A percentile compares a stretch with the other conserved stretches of the same genome.
These are phyloP conservation scores for Hesperophylax magnus DNA, from an alignment of 1,140 invertebrate genomes.

Conservation along the genomic window DNA sequence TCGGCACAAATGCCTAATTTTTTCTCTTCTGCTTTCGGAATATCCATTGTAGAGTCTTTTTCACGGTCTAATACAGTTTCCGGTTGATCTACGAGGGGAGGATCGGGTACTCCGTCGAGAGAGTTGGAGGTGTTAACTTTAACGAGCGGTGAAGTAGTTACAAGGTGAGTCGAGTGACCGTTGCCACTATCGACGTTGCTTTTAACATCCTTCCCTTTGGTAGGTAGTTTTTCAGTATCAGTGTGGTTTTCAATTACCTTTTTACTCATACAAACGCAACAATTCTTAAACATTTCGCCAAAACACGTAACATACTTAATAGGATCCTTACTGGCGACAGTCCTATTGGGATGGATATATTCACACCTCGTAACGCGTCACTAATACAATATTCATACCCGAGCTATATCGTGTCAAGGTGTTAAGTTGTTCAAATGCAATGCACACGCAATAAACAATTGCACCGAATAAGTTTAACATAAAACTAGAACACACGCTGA, in stretches of 20 bases:
- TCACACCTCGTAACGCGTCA: background rate
- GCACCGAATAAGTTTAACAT: background rate
- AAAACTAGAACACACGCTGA: background rate
- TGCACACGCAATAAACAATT: background rate
- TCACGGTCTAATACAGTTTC: constrained; percentile 44
- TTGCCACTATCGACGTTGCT: background rate
- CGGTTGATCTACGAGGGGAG: background rate
- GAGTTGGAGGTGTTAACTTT: background rate
- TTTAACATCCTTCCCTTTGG: constrained; percentile 32
- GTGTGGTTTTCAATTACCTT: constrained; percentile 66
- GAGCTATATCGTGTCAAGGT: background rate
- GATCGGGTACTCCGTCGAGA: background rate
- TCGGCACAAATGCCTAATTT: too few relatives aligned
- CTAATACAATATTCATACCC: background rate
- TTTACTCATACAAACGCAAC: constrained; percentile 68
- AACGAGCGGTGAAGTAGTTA: background rate
- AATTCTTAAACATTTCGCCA: constrained; percentile 70
- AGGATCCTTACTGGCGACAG: background rate
- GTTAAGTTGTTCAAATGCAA: background rate
- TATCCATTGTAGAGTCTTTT: background rate
- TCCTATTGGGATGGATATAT: background rate
- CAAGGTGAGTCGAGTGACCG: background rate
- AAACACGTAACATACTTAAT: constrained; percentile 27
- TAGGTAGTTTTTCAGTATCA: constrained; percentile 59
- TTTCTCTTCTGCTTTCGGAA: too few relatives aligned